phyloP scores from a whole-genome alignment of 2,888 invertebrate genomes.

The Amorpha juglandis region DNA sequence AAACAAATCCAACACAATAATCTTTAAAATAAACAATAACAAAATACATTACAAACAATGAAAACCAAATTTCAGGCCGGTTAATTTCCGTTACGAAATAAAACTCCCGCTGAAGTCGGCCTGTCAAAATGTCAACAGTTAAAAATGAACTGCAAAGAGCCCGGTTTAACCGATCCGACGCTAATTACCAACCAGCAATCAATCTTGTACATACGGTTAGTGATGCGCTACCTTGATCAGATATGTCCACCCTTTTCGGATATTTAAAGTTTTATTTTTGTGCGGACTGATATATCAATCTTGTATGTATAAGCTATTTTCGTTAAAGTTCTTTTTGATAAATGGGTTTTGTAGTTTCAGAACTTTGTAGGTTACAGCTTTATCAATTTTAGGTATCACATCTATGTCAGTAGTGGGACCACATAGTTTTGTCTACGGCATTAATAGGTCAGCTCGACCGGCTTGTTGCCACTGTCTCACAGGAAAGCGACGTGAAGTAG shows the following conservation, averaged over 20 bases:
- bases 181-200: constrained; percentile 62
- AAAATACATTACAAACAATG: constrained; percentile 11
- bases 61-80: constrained; percentile 21
- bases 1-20: not conserved
- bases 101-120: constrained; percentile 33
- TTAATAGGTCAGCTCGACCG: too few relatives aligned
- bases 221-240: constrained; percentile 27
- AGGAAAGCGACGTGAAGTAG: too few relatives aligned
- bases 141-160: constrained; percentile 63
- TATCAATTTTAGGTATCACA: too few relatives aligned
- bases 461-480: too few relatives aligned
- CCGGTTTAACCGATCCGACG: constrained; percentile 52
- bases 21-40: constrained; percentile 3
- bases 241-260: constrained; percentile 13
- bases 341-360: not conserved
- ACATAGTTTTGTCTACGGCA: too few relatives aligned
- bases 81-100: constrained; percentile 28
- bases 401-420: too few relatives aligned
- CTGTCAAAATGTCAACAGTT: constrained; percentile 64
- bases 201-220: constrained; percentile 51
- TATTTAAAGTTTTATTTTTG: not conserved
- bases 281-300: not conserved
- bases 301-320: too few relatives aligned
- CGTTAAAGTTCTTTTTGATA: too few relatives aligned
- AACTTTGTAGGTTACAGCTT: too few relatives aligned